A percentile compares a stretch with the other conserved stretches of the same genome.
phyloP scores from a whole-genome alignment of 2,888 invertebrate species.

The Gnatocerus cornutus region DNA sequence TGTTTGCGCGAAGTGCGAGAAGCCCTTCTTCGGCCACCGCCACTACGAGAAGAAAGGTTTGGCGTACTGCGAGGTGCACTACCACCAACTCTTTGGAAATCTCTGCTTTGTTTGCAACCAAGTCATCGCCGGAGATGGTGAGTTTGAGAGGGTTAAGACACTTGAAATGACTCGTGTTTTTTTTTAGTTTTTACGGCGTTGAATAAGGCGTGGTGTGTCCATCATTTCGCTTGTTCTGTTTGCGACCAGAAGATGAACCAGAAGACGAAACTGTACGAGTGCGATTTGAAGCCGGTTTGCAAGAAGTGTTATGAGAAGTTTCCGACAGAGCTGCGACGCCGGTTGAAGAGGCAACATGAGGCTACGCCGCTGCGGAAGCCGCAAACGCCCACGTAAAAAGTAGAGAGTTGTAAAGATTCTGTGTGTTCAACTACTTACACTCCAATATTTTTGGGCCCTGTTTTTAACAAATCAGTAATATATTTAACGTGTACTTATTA shows the following conservation, averaged over 20 bases:
- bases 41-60: conserved; percentile 99
- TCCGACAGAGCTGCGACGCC: conserved; percentile 93
- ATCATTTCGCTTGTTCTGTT: conserved; percentile 98
- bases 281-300: conserved; percentile 98
- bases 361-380: conserved; percentile 76
- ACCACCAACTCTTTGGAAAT: conserved; percentile 99
- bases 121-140: conserved; percentile 97
- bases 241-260: conserved; percentile 97
- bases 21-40: conserved; percentile 98
- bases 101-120: conserved; percentile 99
- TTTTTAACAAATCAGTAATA: too few species aligned
- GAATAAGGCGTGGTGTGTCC: conserved; percentile 99
- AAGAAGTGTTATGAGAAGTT: conserved; percentile 99
- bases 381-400: conserved; percentile 46
- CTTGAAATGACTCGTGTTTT: too few species aligned
- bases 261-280: conserved; percentile 99
- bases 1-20: conserved; percentile 99
- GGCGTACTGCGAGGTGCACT: conserved; percentile 99
- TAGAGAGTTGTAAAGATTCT: neutral
- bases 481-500: too few species aligned
- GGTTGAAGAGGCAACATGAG: conserved; percentile 92
- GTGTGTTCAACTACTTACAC: too few species aligned
- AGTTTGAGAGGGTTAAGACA: conserved; percentile 59
- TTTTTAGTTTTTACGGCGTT: conserved; percentile 93
- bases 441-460: too few species aligned